Conservation (phyloP, 2,888 invertebrate species). For the Ormyrus pomaceus region DNA sequence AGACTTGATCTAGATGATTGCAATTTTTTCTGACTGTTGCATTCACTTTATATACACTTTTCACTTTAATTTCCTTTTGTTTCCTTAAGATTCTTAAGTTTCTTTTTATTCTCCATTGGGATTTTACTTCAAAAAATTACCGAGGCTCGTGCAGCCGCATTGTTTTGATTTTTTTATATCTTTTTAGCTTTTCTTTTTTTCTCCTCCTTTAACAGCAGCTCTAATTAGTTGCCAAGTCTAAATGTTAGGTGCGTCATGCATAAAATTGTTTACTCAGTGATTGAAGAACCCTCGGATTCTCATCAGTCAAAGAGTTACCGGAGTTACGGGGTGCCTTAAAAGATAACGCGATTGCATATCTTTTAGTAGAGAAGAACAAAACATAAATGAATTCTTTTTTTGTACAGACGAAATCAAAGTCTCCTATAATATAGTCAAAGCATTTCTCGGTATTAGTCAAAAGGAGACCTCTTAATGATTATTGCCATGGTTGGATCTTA, state of each 20-base stretch:
- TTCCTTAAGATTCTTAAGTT: slow-evolving; percentile 34
- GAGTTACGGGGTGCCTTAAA: slow-evolving; percentile 55
- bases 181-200: slow-evolving; percentile 57
- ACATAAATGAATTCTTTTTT: slow-evolving; percentile 25
- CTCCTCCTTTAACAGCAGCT: slow-evolving; percentile 41
- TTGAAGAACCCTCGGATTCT: slow-evolving; percentile 54
- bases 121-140: slow-evolving; percentile 38
- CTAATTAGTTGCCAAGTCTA: slow-evolving; percentile 42
- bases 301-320: slow-evolving; percentile 54
- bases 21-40: slow-evolving; percentile 21
- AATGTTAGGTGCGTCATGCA: slow-evolving; percentile 45
- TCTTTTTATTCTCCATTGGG: slow-evolving; percentile 22
- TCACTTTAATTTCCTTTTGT: slow-evolving; percentile 43
- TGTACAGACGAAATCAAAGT: slow-evolving; percentile 49
- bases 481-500: slow-evolving; percentile 42
- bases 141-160: slow-evolving; percentile 34
- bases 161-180: slow-evolving; percentile 51
- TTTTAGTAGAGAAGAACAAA: slow-evolving; percentile 29
- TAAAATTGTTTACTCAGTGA: slow-evolving; percentile 51
- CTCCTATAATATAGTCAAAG: slow-evolving; percentile 48
- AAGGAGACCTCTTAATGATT: slow-evolving; percentile 42
- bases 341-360: slow-evolving; percentile 52
- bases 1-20: slow-evolving; percentile 36
- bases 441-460: slow-evolving; percentile 49
- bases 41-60: slow-evolving; percentile 32